These are phyloP conservation scores for Todus mexicanus DNA, from an alignment of 2,797 vertebrate species.

Conservation along the genomic window DNA sequence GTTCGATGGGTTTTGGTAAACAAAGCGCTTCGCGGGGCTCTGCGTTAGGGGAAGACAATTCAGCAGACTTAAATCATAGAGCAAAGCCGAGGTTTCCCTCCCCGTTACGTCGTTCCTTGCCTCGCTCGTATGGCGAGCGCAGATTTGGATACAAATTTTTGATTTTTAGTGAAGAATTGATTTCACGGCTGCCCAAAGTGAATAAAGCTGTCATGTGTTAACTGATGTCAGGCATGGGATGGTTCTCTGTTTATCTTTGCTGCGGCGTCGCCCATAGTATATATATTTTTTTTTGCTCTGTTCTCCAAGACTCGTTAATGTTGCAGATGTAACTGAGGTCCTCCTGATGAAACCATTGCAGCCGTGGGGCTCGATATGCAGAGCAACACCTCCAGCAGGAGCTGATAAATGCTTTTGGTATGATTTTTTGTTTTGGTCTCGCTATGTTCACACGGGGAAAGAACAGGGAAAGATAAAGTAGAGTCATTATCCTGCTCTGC, in stretches of 20 bases:
- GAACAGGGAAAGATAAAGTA: background rate
- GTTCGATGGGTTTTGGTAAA: no score
- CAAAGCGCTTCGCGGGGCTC: background rate
- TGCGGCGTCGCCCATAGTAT: background rate
- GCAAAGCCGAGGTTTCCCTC: background rate
- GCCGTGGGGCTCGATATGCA: background rate
- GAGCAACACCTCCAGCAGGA: conserved; percentile 35
- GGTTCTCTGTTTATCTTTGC: conserved; percentile 47
- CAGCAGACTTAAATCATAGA: background rate
- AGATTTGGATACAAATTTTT: background rate
- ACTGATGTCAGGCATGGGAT: conserved; percentile 1
- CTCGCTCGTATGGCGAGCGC: background rate
- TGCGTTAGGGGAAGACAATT: background rate
- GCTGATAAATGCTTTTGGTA: conserved; percentile 32
- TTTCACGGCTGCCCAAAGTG: conserved; percentile 42
- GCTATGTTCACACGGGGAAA: background rate
- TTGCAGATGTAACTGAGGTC: background rate
- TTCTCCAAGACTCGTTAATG: background rate
- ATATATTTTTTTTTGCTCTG: background rate
- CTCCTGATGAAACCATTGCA: conserved; percentile 45
- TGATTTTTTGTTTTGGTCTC: background rate
- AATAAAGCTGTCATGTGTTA: conserved; percentile 53
- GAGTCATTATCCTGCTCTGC: background rate
- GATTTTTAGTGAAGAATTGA: conserved; percentile 39
- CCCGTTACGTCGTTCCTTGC: rapidly evolving